These are phyloP conservation scores for Lycodopsis pacificus DNA, from an alignment of 2,797 vertebrate genomes.

Conservation along the genomic window DNA sequence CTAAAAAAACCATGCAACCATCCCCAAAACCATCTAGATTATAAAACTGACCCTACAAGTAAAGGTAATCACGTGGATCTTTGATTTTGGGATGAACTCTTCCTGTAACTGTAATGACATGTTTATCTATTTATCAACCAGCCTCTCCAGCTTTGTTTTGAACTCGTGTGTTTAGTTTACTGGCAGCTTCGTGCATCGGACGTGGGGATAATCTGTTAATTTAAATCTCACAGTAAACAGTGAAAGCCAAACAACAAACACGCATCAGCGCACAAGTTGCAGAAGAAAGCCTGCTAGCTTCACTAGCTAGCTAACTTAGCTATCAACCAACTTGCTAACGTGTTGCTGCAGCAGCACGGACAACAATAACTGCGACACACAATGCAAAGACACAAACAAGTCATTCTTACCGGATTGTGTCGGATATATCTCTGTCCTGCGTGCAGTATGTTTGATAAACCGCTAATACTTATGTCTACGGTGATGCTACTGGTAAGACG, in stretches of 20 bases:
- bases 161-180: slow-evolving; percentile 6
- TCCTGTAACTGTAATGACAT: no score
- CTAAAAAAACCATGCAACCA: neutral
- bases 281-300: slow-evolving; percentile 10
- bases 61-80: neutral
- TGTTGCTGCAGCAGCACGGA: slow-evolving; percentile 16
- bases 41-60: neutral
- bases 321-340: slow-evolving; percentile 41
- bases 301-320: slow-evolving; percentile 22
- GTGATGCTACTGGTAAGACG: slow-evolving; percentile 67
- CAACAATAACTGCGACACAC: neutral
- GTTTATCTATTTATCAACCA: no score
- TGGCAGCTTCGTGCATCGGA: neutral
- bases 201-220: neutral
- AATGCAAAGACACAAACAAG: neutral
- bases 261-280: neutral
- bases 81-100: neutral
- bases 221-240: slow-evolving; percentile 42
- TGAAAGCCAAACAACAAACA: slow-evolving; percentile 11
- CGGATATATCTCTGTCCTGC: neutral
- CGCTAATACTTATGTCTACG: slow-evolving; percentile 12
- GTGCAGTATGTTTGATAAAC: neutral
- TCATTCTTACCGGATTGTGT: slow-evolving; percentile 46
- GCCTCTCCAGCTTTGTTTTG: neutral
- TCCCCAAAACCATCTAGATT: neutral